phyloP scores from a whole-genome alignment of 35 echinoderm and acorn worm genomes.

The Stichopus chloronotus region DNA sequence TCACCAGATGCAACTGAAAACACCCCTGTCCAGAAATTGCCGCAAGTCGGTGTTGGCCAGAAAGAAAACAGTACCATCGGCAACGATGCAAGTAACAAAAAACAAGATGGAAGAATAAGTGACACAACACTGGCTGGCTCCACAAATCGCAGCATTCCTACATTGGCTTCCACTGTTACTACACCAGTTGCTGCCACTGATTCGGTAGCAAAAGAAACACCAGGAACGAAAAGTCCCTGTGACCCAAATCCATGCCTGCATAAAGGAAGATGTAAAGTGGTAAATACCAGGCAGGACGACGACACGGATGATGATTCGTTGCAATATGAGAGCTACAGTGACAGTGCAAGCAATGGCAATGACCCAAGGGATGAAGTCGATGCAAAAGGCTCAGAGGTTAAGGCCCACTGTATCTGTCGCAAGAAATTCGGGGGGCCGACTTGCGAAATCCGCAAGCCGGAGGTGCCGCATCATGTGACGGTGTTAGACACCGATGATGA shows the following conservation, averaged over 20 bases:
- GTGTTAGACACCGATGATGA: slow-evolving; percentile 58
- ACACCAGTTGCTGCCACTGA: too few relatives aligned
- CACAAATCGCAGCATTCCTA: neutral
- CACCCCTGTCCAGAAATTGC: neutral
- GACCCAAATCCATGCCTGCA: slow-evolving; percentile 86
- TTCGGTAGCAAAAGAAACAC: neutral
- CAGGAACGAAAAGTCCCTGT: slow-evolving; percentile 31
- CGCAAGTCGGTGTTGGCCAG: neutral
- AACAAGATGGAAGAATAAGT: neutral
- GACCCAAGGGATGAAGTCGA: neutral
- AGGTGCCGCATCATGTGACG: slow-evolving; percentile 60
- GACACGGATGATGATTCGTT: neutral
- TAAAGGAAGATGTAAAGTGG: slow-evolving; percentile 70
- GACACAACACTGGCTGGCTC: neutral
- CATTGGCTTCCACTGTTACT: neutral
- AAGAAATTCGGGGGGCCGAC: slow-evolving; percentile 71
- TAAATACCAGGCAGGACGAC: neutral
- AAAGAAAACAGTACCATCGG: neutral
- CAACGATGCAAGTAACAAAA: neutral
- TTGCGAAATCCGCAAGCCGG: slow-evolving; percentile 77
- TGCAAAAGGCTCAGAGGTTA: neutral
- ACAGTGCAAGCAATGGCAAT: slow-evolving; percentile 5
- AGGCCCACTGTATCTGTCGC: slow-evolving; percentile 62
- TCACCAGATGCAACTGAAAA: neutral
- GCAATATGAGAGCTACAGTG: slow-evolving; percentile 52